Percentiles rank a stretch among this genome's conserved stretches.
Evolutionary conservation across 2,113 vertebrate genomes (phyloP).

Genomic region (Paedocypris sp.): DNA sequence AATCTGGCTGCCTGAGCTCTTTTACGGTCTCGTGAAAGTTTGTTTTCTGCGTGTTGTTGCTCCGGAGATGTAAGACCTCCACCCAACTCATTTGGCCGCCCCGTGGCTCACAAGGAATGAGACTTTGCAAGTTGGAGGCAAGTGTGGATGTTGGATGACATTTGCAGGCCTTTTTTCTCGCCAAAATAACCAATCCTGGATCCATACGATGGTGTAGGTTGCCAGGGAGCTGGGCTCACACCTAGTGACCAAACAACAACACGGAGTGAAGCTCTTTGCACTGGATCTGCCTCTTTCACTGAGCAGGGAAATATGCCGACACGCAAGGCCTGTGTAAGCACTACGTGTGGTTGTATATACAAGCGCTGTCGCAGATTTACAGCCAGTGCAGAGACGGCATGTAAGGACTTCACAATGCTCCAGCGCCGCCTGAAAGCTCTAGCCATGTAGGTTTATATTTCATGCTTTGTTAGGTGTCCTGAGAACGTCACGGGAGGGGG

Average conservation of each 20-base stretch:
- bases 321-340: not conserved
- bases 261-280: conserved; percentile 11
- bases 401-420: not conserved
- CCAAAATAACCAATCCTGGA: conserved; percentile 37
- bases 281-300: not conserved
- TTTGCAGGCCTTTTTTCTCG: conserved; percentile 14
- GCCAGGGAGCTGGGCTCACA: conserved; percentile 38
- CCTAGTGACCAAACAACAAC: conserved; percentile 41
- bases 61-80: conserved; percentile 22
- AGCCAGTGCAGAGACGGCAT: not conserved
- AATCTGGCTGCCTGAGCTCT: no score
- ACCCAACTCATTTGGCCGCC: conserved; percentile 16
- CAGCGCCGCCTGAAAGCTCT: not conserved
- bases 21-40: not conserved
- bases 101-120: conserved; percentile 19
- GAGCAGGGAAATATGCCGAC: conserved; percentile 23
- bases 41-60: conserved; percentile 34
- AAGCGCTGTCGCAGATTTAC: conserved; percentile 4
- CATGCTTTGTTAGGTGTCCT: conserved; percentile 8
- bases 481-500: conserved; percentile 20
- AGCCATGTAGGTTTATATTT: conserved; percentile 5
- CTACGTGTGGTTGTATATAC: not conserved
- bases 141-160: conserved; percentile 33
- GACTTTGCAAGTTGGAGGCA: conserved; percentile 9
- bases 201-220: conserved; percentile 23